Percentiles rank a stretch among this genome's conserved stretches.
Evolutionary conservation across 2,113 vertebrate species (phyloP).

Genomic region (Triplophysa tibetana): DNA sequence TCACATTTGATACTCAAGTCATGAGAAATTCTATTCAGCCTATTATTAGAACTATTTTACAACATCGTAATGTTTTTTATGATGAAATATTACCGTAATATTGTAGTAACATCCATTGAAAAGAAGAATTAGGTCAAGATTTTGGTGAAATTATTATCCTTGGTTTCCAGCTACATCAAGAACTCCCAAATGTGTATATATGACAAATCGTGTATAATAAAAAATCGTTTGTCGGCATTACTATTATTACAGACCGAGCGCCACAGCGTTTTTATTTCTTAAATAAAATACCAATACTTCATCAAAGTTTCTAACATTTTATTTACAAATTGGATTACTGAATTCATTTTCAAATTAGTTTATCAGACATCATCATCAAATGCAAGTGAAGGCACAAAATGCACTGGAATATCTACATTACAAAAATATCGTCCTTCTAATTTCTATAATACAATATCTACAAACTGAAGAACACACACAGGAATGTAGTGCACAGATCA

Average conservation of each 20-base stretch:
- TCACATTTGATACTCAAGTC: neutral
- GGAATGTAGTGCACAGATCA: conserved; percentile 41
- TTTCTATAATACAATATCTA: conserved; percentile 77
- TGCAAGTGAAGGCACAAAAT: conserved; percentile 39
- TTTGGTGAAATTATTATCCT: too few relatives aligned
- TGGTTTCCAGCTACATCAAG: too few relatives aligned
- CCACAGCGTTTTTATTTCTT: neutral
- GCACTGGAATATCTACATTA: conserved; percentile 65
- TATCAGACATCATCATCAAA: conserved; percentile 55
- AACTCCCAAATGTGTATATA: neutral
- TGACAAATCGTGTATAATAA: neutral
- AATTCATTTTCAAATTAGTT: conserved; percentile 36
- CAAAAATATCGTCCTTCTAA: conserved; percentile 74
- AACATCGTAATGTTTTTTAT: neutral
- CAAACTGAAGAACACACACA: conserved; percentile 53
- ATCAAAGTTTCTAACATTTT: conserved; percentile 60
- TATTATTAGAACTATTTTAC: neutral
- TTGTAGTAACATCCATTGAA: too few relatives aligned
- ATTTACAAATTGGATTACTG: conserved; percentile 67
- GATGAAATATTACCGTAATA: neutral
- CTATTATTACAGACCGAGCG: neutral
- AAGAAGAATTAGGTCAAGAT: too few relatives aligned
- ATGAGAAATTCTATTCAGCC: neutral
- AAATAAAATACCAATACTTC: neutral
- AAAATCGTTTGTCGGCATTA: neutral